A percentile compares a stretch with the other conserved stretches of the same genome.
Evolutionary conservation across 2,113 vertebrate species (phyloP).

Genomic region (Entosphenus tridentatus): DNA sequence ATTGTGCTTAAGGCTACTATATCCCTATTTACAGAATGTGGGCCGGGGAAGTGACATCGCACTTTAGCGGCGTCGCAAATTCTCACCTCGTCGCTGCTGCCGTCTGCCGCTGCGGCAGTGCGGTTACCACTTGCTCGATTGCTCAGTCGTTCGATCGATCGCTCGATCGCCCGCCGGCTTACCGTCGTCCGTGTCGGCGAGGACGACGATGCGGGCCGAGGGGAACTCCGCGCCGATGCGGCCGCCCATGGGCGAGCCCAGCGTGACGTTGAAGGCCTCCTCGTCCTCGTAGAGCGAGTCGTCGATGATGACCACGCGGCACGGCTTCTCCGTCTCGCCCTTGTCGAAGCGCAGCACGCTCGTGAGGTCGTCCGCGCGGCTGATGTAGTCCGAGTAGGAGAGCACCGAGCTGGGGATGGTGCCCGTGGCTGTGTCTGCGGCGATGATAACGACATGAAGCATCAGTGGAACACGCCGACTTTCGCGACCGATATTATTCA

Average conservation of each 20-base stretch:
- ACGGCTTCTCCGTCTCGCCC: slow-evolving; percentile 35
- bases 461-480: background rate
- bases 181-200: slow-evolving; percentile 46
- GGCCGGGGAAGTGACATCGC: too few relatives aligned
- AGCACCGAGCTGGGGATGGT: slow-evolving; percentile 32
- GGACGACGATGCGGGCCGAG: slow-evolving; percentile 27
- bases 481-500: background rate
- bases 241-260: slow-evolving; percentile 43
- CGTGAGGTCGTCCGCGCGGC: slow-evolving; percentile 37
- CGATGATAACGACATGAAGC: background rate
- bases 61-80: too few relatives aligned
- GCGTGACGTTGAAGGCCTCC: slow-evolving; percentile 41
- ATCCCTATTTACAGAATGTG: too few relatives aligned
- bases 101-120: too few relatives aligned
- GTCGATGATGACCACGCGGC: slow-evolving; percentile 39
- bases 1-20: too few relatives aligned
- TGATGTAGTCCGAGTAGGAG: slow-evolving; percentile 50
- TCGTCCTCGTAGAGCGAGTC: slow-evolving; percentile 55
- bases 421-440: slow-evolving; percentile 32
- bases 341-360: slow-evolving; percentile 42
- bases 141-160: too few relatives aligned
- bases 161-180: slow-evolving; percentile 15
- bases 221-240: slow-evolving; percentile 32
- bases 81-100: too few relatives aligned
- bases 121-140: too few relatives aligned